These are phyloP conservation scores for Calyptomena viridis DNA, from an alignment of 2,113 vertebrate genomes.

Conservation along the genomic window DNA sequence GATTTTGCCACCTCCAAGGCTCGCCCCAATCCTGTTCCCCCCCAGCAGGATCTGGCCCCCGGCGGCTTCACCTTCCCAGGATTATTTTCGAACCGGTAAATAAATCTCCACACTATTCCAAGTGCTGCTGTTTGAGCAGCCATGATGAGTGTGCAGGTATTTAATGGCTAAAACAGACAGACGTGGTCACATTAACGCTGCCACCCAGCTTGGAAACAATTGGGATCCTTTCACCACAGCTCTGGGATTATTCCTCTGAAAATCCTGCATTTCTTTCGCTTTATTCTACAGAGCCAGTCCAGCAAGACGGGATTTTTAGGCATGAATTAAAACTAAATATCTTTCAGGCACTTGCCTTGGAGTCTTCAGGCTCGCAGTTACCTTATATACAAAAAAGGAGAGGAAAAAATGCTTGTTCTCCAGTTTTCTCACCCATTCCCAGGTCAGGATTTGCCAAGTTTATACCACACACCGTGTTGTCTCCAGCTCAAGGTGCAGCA, in stretches of 20 bases:
- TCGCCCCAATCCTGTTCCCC: background rate
- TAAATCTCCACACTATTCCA: background rate
- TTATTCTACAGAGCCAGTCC: background rate
- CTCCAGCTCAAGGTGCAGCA: background rate
- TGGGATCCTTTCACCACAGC: background rate
- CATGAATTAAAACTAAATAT: background rate
- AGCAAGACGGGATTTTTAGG: background rate
- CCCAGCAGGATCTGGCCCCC: background rate
- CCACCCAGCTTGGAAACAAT: background rate
- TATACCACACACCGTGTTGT: background rate
- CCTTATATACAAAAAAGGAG: fast-evolving
- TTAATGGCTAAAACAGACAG: background rate
- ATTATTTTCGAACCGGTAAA: background rate
- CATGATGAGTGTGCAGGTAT: background rate
- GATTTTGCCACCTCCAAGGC: background rate
- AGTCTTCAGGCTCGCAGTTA: background rate
- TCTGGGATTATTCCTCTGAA: background rate
- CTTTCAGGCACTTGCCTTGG: background rate
- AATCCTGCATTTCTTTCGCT: background rate
- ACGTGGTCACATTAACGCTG: background rate
- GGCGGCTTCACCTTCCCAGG: background rate
- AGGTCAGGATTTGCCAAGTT: background rate
- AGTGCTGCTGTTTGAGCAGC: background rate
- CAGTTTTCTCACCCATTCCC: background rate
- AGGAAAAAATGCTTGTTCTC: fast-evolving